phyloP scores from a whole-genome alignment of 30 jellyfish, hydroid and myxozoan genomes.

The Morbakka virulenta region DNA sequence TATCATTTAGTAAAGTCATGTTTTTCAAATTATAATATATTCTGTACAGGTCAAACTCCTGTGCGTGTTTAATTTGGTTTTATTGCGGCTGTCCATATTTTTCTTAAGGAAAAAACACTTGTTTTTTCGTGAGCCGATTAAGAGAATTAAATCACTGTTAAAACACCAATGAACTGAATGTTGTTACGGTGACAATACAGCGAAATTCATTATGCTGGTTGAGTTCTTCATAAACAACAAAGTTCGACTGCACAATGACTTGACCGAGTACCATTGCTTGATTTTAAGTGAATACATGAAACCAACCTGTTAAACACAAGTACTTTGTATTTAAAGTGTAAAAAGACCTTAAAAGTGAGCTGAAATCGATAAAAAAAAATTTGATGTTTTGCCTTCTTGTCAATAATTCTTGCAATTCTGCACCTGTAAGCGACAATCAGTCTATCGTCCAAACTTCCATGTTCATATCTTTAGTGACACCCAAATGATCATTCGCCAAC shows the following conservation, averaged over 20 bases:
- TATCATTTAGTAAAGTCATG: neutral
- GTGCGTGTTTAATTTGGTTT: neutral
- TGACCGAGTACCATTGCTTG: neutral
- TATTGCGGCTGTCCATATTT: neutral
- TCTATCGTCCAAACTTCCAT: too few species aligned
- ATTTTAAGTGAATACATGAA: neutral
- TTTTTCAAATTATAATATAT: neutral
- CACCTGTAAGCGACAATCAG: too few species aligned
- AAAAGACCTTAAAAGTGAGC: too few species aligned
- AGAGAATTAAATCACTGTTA: neutral
- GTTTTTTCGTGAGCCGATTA: neutral
- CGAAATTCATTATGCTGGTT: neutral
- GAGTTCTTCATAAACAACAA: neutral
- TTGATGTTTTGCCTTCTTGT: too few species aligned
- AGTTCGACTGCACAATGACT: neutral
- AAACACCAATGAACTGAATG: neutral
- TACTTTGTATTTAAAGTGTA: too few species aligned
- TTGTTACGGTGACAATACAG: neutral
- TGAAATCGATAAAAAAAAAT: too few species aligned
- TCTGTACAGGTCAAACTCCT: neutral
- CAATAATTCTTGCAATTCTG: too few species aligned
- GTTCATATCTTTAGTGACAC: too few species aligned
- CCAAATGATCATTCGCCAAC: too few species aligned
- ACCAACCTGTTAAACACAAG: too few species aligned
- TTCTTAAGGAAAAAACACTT: neutral